Evolutionary conservation across 2,797 vertebrate genomes (phyloP), one percentile per base, ranked within the genome.

Genomic region (Leptatherina wallacei): DNA sequence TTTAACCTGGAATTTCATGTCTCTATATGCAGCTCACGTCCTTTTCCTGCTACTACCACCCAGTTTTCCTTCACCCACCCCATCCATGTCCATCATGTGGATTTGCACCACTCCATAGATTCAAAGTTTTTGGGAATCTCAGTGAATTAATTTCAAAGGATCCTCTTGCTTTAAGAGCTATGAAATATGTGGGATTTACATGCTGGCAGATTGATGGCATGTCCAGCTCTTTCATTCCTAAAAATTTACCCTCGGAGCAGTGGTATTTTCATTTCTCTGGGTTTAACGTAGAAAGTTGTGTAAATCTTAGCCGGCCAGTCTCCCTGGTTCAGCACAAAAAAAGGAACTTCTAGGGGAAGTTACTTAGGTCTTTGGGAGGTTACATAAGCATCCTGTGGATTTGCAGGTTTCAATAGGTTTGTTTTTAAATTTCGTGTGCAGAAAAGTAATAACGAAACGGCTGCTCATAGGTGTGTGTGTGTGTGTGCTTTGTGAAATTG

Each of bases 181-280:
- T n/a, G 38, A 57, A 59, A 18, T 40, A 74, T 62, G 59, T 59
- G 63, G 11, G 54, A 80, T 73, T 56, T 52, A 63, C 57, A 24
- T 11, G 55, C 54, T 59, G 64, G 42, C 6, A 16, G 47, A 81
- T 60, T 58, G n/a, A 73, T 65, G 57, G 35, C 40, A n/a, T 33
- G 36, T 2, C 40, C 42, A 44, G 32, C 1, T 8, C 2, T 73
- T 51, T 51, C 6, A 61, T 20, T 49, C 47, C 47, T 44, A 49
- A 61, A 75, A 80, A 27, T 61, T 27, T 66, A 57, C 13, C 65
- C 58, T 74, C 63, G 66, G 61, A 60, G 80, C 58, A 75, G 78
- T 35, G 60, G 38, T 42, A 62, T 83, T 68, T 73, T 60, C 20
- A 32, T 71, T 62, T 55, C 69, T 74, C 61, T 71, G 49, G 62